Evolutionary conservation across 2,113 vertebrate genomes (phyloP).

Genomic region (Rhipidura dahli): DNA sequence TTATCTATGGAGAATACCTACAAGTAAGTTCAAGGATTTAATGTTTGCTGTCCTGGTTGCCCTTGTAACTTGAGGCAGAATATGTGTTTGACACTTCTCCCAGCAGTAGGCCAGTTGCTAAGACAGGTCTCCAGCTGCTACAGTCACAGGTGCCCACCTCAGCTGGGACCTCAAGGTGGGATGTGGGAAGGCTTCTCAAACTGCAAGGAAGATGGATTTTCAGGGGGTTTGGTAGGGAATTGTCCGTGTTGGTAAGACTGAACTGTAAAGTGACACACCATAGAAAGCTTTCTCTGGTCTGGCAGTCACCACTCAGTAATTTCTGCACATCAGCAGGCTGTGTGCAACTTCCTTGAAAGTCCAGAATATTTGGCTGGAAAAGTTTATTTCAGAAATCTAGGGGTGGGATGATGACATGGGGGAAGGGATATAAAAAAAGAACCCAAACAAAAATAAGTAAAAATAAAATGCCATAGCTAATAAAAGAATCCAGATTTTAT

Average conservation of each 20-base stretch:
- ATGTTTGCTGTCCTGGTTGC: not conserved
- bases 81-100: not conserved
- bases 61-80: not conserved
- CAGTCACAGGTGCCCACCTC: fast-evolving
- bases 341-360: not conserved
- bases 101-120: not conserved
- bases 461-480: not conserved
- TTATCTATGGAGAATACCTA: constrained; percentile 89
- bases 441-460: not conserved
- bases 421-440: fast-evolving
- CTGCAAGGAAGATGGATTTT: not conserved
- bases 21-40: constrained; percentile 73
- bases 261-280: not conserved
- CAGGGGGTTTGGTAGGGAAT: not conserved
- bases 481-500: not conserved
- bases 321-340: fast-evolving
- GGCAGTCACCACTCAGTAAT: not conserved
- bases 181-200: not conserved
- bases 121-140: not conserved
- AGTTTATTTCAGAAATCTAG: not conserved
- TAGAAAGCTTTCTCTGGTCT: not conserved
- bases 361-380: not conserved
- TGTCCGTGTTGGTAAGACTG: not conserved
- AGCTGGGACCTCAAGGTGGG: fast-evolving
- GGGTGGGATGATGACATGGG: not conserved